phyloP scores from a whole-genome alignment of 1,140 invertebrate genomes.

The Tribolium castaneum region DNA sequence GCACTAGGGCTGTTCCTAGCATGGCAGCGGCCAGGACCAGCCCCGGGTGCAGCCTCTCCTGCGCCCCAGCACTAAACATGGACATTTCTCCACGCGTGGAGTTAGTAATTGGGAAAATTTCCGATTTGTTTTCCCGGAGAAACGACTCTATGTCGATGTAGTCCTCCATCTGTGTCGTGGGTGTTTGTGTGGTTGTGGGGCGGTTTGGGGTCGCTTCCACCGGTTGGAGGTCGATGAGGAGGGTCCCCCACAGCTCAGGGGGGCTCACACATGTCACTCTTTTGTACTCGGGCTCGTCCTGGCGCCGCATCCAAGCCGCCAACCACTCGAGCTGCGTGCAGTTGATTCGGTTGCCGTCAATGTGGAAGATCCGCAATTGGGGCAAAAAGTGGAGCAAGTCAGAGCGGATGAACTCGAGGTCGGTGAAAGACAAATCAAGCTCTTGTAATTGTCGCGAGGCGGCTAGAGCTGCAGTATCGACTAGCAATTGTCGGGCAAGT shows the following conservation, averaged over 20 bases:
- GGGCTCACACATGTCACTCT: slow-evolving; percentile 64
- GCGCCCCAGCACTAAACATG: slow-evolving; percentile 58
- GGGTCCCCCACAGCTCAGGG: slow-evolving; percentile 60
- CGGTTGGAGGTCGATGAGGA: slow-evolving; percentile 64
- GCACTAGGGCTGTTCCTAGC: slow-evolving; percentile 44
- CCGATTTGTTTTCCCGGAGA: not conserved
- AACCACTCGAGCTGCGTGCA: slow-evolving; percentile 74
- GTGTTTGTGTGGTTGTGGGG: not conserved
- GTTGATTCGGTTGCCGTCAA: slow-evolving; percentile 74
- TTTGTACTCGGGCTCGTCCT: slow-evolving; percentile 64
- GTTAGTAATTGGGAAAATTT: slow-evolving; percentile 8
- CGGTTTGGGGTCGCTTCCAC: not conserved
- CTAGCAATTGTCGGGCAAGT: slow-evolving; percentile 75
- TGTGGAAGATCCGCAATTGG: slow-evolving; percentile 70
- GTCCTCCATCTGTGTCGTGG: not conserved
- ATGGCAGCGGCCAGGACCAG: slow-evolving; percentile 62
- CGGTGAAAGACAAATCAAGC: slow-evolving; percentile 75
- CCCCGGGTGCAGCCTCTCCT: slow-evolving; percentile 65
- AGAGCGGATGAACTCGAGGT: slow-evolving; percentile 72
- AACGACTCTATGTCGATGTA: not conserved
- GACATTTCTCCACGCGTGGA: slow-evolving; percentile 53
- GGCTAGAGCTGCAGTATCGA: slow-evolving; percentile 76
- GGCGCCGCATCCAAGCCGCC: slow-evolving; percentile 72
- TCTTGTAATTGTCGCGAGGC: slow-evolving; percentile 75
- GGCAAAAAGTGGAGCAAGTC: slow-evolving; percentile 78